Evolutionary conservation across 2,797 vertebrate genomes (phyloP), one percentile per base, ranked within the genome.

Genomic region (Syndactyla subalaris): DNA sequence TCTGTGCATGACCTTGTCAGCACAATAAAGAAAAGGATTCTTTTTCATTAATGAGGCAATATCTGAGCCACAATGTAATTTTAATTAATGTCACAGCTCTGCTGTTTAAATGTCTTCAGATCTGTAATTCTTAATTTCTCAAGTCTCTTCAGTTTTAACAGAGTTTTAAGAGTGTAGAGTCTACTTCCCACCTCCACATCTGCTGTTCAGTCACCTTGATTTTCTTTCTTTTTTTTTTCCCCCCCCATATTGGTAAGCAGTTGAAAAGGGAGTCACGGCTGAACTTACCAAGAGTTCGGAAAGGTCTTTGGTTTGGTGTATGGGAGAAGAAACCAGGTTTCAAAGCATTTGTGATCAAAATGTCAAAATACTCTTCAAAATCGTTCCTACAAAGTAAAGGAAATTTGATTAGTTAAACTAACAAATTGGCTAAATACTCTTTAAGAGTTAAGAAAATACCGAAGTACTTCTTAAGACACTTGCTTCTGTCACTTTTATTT

Each of bases 251-350:
- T 67, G 30, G 26, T 27, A 65, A 91, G n/a, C 16, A 59, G 24
- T 52, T 34, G 70, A 78, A 49, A 92, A 91, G 38, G 17, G 8
- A 84, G 8, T 48, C 49, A 68, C 0, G 15, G 38, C 62, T 80
- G 45, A 89, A 97, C 98, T 99, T 97, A 99, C 99, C 98, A 6
- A 99, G 98, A 34, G 98, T 99, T 96, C 98, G 97, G 95, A 99
- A 99, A 71, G 99, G 98, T 96, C 99, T 99, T 97, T 99, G 99
- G 79, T 98, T 98, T 86, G 99, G 99, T 32, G 98, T 98, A 91
- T 99, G 97, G 26, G 98, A 99, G 97, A 99, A 99, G 98, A 99
- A 99, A 24, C 99, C 99, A 46, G 99, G 99, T 96, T 99, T 99
- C 96, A 99, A 96, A 88, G 99, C 99, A 24, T 99, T 99, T 68